Evolutionary conservation across 1,140 invertebrate genomes (phyloP), one percentile per base, ranked within the genome.

Genomic region (Drosophila biarmipes): DNA sequence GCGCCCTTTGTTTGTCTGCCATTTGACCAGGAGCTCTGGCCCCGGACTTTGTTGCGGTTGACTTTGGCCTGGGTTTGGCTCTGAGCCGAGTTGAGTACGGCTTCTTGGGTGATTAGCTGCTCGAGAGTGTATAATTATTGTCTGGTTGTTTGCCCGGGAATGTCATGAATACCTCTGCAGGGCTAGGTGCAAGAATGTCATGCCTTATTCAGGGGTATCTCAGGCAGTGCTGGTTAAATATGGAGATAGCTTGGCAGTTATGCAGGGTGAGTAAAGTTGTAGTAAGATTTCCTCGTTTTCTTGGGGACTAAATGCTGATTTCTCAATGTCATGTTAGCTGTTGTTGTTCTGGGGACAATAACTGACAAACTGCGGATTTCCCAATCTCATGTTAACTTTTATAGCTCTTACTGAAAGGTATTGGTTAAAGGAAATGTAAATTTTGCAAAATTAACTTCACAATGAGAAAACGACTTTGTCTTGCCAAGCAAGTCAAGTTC

Each of bases 1-100:
- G 54, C 46, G 31, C 45, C 54, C 82, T 66, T 64, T 86, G 81
- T 86, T 87, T 81, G 81, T 64, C 74, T 81, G 82, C 52, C 74
- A 87, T 87, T 75, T 71, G 82, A 66, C 51, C 55, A 61, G 57
- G 71, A 74, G 42, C 84, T 40, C 42, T 45, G 43, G 29, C 57
- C 34, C 38, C 27, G 48, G 45, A 67, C 74, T 73, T 78, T 81
- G 78, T 75, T 87, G 82, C 64, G 81, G 81, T 86, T 49, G 29
- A 17, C 40, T 62, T 73, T 45, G 69, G 49, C 6, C 21, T 48
- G 71, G 19, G 37, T 11, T 62, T 31, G 37, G 34, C 29, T 14
- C 24, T 73, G 55, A 31, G 11, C 21, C 8, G 29, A 10, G 7
- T 51, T 53, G 69, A 38, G 14, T 19, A 8, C 14, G 37, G 34